A percentile compares a stretch with the other conserved stretches of the same genome.
These are phyloP conservation scores for Gnathonemus echidnorhynchus DNA, from an alignment of 2,113 vertebrate genomes.

Conservation along the genomic window DNA sequence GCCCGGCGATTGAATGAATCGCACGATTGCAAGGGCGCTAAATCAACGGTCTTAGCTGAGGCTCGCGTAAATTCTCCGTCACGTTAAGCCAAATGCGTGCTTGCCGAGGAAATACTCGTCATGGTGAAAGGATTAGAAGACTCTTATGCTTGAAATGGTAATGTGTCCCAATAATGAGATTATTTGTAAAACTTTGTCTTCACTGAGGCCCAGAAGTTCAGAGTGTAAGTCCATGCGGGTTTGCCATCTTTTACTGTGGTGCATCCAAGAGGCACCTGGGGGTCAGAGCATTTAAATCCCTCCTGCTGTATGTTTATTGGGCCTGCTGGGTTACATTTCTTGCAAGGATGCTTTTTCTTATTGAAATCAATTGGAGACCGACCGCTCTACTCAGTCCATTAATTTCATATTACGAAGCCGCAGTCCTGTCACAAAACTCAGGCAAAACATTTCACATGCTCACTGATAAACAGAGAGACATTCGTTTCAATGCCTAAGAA, in stretches of 20 bases:
- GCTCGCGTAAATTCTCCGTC: background rate
- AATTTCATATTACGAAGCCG: slow-evolving; percentile 50
- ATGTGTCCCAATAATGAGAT: background rate
- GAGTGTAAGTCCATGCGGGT: background rate
- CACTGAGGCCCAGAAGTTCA: background rate
- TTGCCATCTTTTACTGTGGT: background rate
- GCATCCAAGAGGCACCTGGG: slow-evolving; percentile 19
- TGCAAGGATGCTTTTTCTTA: slow-evolving; percentile 52
- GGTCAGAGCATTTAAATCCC: slow-evolving; percentile 38
- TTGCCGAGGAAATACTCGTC: background rate
- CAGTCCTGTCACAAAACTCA: slow-evolving; percentile 34
- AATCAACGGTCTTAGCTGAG: background rate
- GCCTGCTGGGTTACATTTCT: slow-evolving; percentile 46
- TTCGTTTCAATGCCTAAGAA: slow-evolving; percentile 31
- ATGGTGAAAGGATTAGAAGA: background rate
- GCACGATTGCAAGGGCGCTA: background rate
- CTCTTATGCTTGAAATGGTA: background rate
- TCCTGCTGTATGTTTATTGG: slow-evolving; percentile 41
- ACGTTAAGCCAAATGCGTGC: background rate
- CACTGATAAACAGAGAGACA: slow-evolving; percentile 4
- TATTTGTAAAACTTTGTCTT: background rate
- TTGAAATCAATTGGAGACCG: slow-evolving; percentile 57
- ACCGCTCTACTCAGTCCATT: slow-evolving; percentile 55
- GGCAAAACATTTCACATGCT: slow-evolving; percentile 35
- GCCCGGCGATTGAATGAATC: background rate